Evolutionary conservation across 35 echinoderm and acorn worm genomes (phyloP), one percentile per base, ranked within the genome.

Genomic region (Acanthaster planci): DNA sequence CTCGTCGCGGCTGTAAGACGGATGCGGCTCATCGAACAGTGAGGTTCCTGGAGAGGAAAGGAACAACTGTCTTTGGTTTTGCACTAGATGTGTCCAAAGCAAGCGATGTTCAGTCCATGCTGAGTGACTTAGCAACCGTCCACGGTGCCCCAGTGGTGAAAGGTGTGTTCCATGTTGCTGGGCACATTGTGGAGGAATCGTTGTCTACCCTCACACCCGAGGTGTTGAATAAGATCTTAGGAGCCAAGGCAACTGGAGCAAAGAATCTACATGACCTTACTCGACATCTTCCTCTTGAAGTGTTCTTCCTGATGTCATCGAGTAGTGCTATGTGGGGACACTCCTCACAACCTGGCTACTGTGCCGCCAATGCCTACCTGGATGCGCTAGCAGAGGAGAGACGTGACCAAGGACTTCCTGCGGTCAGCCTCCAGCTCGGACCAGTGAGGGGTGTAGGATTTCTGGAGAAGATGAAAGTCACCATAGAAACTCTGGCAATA

Each of bases 371-470:
- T 39, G 47, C 64, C 1, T 81, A 76, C 38, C 85, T 89, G 7
- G 85, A 88, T 67, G 77, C 51, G 19, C 40, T 85, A 6, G 89
- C 86, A 34, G 42, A 39, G 23, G 40, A 92, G 17, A 76, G 91
- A 31, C 82, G 83, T 36, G 21, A 38, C 2, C 55, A 56, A 38
- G 93, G 93, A 8, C 82, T 87, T 35, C 80, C 82, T 17, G 90
- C 93, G 37, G 27, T 92, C 31, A 89, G 84, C 39, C 10, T 97
- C n/a, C 93, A 97, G 40, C 22, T 97, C 12, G 83, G 86, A 35
- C 54, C 82, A n/a, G 55, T 97, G 37, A 78, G 57, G 8, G 91
- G 90, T 17, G 64, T 26, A 14, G 86, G 92, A 18, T 85, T 84
- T 10, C 87, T 89, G 32, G 64, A 72, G 23, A 72, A 47, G 42